These are phyloP conservation scores for Hypercompe scribonia DNA, from an alignment of 2,888 invertebrate species.

Conservation along the genomic window DNA sequence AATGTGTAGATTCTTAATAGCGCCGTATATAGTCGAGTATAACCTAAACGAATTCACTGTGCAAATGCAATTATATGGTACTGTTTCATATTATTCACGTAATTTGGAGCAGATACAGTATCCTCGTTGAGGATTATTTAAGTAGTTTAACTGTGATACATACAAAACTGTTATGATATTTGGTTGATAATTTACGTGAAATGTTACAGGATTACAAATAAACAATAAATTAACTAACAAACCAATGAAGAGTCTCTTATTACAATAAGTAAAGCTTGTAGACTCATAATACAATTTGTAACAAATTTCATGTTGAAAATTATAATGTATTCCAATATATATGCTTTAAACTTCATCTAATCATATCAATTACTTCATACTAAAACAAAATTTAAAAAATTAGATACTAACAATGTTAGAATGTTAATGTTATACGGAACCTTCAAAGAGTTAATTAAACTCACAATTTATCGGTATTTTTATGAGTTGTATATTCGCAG, in stretches of 20 bases:
- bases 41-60: too few species aligned
- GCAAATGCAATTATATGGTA: too few species aligned
- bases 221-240: not conserved
- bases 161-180: not conserved
- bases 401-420: not conserved
- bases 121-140: too few species aligned
- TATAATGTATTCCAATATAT: not conserved
- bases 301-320: not conserved
- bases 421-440: not conserved
- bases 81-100: too few species aligned
- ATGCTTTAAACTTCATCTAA: not conserved
- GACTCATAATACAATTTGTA: too few species aligned
- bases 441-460: not conserved
- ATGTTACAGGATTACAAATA: not conserved
- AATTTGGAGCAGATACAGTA: too few species aligned
- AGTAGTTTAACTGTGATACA: not conserved
- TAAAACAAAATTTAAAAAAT: not conserved
- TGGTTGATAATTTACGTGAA: not conserved
- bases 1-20: too few species aligned
- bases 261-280: too few species aligned
- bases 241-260: too few species aligned
- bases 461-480: conserved; percentile 16
- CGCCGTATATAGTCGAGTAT: too few species aligned
- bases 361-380: not conserved
- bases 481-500: conserved; percentile 65